phyloP scores from a whole-genome alignment of 1,140 invertebrate genomes.

The Bicyclus anynana region DNA sequence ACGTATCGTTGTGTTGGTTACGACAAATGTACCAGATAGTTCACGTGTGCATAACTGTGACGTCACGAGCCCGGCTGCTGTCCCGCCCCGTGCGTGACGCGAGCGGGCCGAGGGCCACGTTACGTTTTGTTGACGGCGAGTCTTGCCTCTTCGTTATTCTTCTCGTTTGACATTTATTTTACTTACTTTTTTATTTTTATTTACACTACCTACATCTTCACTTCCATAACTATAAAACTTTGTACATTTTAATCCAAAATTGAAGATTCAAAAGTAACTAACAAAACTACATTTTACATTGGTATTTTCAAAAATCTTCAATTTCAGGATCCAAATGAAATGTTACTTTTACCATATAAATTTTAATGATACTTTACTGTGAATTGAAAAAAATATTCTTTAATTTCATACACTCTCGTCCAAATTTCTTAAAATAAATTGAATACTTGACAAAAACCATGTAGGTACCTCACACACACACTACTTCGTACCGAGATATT shows the following conservation, averaged over 20 bases:
- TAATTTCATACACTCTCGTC: too few species aligned
- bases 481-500: constrained; percentile 45
- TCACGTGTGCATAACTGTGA: too few species aligned
- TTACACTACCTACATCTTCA: constrained; percentile 39
- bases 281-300: neutral
- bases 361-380: neutral
- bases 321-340: constrained; percentile 22
- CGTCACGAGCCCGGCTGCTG: too few species aligned
- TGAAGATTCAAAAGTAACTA: constrained; percentile 24
- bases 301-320: constrained; percentile 22
- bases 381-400: constrained; percentile 13
- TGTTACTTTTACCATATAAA: neutral
- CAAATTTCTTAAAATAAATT: too few species aligned
- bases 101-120: too few species aligned
- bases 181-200: constrained; percentile 22
- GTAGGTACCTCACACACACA: constrained; percentile 42
- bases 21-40: too few species aligned
- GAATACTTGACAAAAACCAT: too few species aligned
- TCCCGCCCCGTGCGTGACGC: too few species aligned
- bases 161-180: constrained; percentile 34
- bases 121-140: too few species aligned
- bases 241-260: constrained; percentile 35
- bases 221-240: constrained; percentile 39
- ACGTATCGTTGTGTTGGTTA: too few species aligned
- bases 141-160: constrained; percentile 24